Evolutionary conservation across 2,797 vertebrate species (phyloP), one percentile per base, ranked within the genome.

Genomic region (Xiphorhynchus erythropygius): DNA sequence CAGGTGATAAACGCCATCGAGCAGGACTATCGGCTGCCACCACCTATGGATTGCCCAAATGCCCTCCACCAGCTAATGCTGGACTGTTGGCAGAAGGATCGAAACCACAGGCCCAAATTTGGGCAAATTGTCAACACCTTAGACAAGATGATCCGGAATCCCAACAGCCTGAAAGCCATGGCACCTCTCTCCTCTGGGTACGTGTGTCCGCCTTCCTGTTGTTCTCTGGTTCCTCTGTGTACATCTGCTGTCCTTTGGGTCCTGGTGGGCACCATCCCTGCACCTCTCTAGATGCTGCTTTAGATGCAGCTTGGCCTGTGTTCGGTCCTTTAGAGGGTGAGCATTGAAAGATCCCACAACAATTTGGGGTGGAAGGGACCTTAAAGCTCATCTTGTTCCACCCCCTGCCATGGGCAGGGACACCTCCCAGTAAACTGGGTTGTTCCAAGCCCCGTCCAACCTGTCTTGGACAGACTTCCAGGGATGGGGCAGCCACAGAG

Each of bases 61-160:
- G 99, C 99, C 15, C 98, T 99, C 37, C 99, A 99, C 98, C 99
- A 99, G 98, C 98, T 99, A 71, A 99, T 99, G 99, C 93, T 99
- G 86, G 99, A 99, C 98, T 99, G 99, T 96, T 99, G 99, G 99
- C 99, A 99, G 97, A 99, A 99, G 95, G 99, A 99, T 79, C 98
- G 99, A 71, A 99, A 99, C 97, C 99, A 99, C 97, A 97, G 99
- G 94, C 99, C 99, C 93, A 99, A 99, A 94, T 99, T 99, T 84
- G 99, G 99, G 82, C 99, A 99, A 97, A 99, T 99, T 53, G 99
- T 99, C 97, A 99, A 99, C 98, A 99, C 99, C 62, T 98, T 99
- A 33, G 99, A 99, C 98, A 99, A 99, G 98, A 99, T 99, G 99
- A 99, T 99, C 97, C 98, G 99, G 90, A 99, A 99, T 83, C 99